Percentiles rank a stretch among this genome's conserved stretches.
Conservation (phyloP, 23 tunicate species). For the Clavelina lepadiformis region DNA sequence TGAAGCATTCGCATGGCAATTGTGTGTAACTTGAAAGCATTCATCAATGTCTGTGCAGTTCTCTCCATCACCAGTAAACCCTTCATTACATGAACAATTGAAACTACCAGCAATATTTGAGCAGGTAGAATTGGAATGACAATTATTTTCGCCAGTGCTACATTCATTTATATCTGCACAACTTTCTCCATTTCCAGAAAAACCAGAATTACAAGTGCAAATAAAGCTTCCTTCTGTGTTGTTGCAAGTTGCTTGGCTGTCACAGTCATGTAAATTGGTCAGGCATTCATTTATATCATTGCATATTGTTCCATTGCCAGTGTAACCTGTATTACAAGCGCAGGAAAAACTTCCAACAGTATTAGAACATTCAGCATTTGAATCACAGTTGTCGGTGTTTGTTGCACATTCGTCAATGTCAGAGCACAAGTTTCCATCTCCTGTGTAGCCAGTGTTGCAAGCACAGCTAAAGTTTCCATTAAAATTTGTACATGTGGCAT, state of each 20-base stretch:
- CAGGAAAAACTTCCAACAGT: conserved; percentile 30
- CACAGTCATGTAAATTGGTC: neutral
- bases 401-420: conserved; percentile 25
- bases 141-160: no score
- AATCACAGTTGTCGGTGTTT: neutral
- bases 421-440: conserved; percentile 17
- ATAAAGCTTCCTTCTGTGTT: neutral
- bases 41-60: no score
- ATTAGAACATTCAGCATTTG: conserved; percentile 22
- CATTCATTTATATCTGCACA: no score
- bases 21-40: no score
- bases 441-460: conserved; percentile 24
- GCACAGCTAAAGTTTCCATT: conserved; percentile 19
- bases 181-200: conserved; percentile 1
- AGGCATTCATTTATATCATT: conserved; percentile 21
- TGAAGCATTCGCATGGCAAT: no score
- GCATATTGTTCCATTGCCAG: conserved; percentile 30
- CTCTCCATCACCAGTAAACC: no score
- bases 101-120: no score
- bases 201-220: conserved; percentile 3
- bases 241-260: no score
- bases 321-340: conserved; percentile 21
- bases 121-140: no score
- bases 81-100: no score
- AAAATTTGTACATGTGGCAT: conserved; percentile 32